phyloP scores from a whole-genome alignment of 92 coral and sea anemone genomes.

The Micromussa lordhowensis region DNA sequence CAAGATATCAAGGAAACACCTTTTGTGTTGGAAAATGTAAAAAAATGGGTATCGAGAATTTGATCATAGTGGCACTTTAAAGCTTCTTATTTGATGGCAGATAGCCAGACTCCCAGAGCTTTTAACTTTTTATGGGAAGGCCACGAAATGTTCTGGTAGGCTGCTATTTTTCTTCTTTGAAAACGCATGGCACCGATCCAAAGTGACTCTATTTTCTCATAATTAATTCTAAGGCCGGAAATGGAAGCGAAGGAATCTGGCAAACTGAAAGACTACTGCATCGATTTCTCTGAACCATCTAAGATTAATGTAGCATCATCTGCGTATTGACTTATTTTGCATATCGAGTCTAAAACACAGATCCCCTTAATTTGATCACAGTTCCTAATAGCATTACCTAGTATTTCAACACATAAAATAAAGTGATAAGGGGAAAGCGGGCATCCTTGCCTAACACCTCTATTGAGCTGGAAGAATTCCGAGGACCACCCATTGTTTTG shows the following conservation, averaged over 20 bases:
- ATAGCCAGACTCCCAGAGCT: conserved; percentile 39
- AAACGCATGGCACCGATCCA: too few species aligned
- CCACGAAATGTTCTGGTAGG: background rate
- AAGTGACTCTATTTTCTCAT: background rate
- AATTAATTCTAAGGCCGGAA: conserved; percentile 23
- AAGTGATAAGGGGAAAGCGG: conserved; percentile 20
- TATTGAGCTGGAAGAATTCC: background rate
- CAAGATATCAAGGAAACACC: too few species aligned
- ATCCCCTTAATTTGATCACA: conserved; percentile 15
- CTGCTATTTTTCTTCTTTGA: conserved; percentile 1
- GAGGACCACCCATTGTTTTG: conserved; percentile 29
- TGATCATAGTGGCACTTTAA: too few species aligned
- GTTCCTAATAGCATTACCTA: conserved; percentile 17
- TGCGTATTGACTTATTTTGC: conserved; percentile 45
- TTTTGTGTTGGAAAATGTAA: too few species aligned
- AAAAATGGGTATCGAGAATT: too few species aligned
- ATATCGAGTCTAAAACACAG: conserved; percentile 7
- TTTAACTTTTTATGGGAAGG: conserved; percentile 23
- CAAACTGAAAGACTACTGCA: background rate
- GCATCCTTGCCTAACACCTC: conserved; percentile 30
- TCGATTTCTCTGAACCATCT: conserved; percentile 24
- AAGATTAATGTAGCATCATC: conserved; percentile 41
- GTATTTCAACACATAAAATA: conserved; percentile 27
- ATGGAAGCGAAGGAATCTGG: conserved; percentile 23
- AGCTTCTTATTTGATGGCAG: too few species aligned